Evolutionary conservation across 2,113 vertebrate genomes (phyloP).

Genomic region (Baryphthengus martii): DNA sequence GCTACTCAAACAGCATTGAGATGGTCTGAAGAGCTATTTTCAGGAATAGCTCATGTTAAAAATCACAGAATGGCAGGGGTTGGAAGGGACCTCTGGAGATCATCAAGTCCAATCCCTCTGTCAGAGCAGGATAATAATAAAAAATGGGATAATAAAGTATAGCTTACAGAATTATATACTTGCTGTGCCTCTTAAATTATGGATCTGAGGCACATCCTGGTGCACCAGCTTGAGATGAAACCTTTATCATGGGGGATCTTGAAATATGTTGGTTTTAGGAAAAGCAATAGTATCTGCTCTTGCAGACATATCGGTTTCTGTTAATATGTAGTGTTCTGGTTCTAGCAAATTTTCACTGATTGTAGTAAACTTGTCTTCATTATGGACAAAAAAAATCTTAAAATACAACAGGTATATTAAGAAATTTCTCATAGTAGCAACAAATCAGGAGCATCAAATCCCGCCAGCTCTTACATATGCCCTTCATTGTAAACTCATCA

Average conservation of each 20-base stretch:
- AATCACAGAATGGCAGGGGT: too few species aligned
- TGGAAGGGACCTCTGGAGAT: too few species aligned
- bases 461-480: neutral
- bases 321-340: neutral
- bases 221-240: neutral
- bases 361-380: neutral
- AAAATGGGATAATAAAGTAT: neutral
- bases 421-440: slow-evolving; percentile 1
- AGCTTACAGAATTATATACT: neutral
- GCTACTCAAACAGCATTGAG: neutral
- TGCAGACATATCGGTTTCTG: neutral
- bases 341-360: neutral
- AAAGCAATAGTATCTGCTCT: neutral
- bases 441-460: neutral
- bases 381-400: neutral
- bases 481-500: slow-evolving; percentile 4
- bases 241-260: neutral
- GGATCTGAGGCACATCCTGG: neutral
- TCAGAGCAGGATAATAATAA: too few species aligned
- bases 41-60: neutral
- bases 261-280: neutral
- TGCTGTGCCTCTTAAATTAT: neutral
- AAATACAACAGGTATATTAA: slow-evolving; percentile 35
- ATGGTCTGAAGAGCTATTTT: neutral
- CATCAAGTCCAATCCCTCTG: too few species aligned